A percentile compares a stretch with the other conserved stretches of the same genome.
phyloP scores from a whole-genome alignment of 1,140 invertebrate genomes.

The Catajapyx aquilonaris region DNA sequence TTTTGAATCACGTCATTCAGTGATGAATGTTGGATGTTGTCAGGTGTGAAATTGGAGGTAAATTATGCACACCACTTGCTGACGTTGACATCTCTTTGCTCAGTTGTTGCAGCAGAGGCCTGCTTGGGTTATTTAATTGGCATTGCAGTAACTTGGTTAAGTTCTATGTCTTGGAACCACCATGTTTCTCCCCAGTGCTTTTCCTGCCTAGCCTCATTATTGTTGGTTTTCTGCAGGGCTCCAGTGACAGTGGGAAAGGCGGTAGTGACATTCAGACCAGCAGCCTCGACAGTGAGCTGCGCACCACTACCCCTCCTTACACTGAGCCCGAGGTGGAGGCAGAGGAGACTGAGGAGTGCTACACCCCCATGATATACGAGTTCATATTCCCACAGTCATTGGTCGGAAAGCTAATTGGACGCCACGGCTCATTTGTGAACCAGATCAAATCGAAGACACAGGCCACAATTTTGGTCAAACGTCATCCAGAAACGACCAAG shows the following conservation, averaged over 20 bases:
- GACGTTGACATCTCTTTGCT: too few relatives aligned
- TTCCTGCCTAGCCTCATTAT: conserved; percentile 2
- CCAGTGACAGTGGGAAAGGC: conserved; percentile 53
- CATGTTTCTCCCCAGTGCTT: background rate
- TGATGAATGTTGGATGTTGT: too few relatives aligned
- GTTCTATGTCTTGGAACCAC: too few relatives aligned
- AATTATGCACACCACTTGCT: too few relatives aligned
- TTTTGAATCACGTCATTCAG: too few relatives aligned
- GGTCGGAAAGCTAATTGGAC: conserved; percentile 73
- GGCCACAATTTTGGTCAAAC: conserved; percentile 53
- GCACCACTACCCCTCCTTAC: background rate
- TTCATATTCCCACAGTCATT: conserved; percentile 58
- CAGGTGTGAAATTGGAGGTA: too few relatives aligned
- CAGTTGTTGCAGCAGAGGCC: too few relatives aligned
- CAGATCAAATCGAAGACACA: conserved; percentile 54
- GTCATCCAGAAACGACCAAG: conserved; percentile 43
- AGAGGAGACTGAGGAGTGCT: conserved; percentile 8
- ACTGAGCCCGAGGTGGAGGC: conserved; percentile 10
- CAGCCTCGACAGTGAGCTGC: conserved; percentile 2
- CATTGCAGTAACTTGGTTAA: too few relatives aligned
- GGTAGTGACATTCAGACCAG: conserved; percentile 32
- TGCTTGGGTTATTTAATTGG: too few relatives aligned
- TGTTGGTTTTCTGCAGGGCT: conserved; percentile 27
- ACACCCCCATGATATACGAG: conserved; percentile 29
- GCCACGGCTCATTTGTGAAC: conserved; percentile 56